Evolutionary conservation across 1,140 invertebrate genomes (phyloP), one percentile per base, ranked within the genome.

Genomic region (Teleopsis dalmanni): DNA sequence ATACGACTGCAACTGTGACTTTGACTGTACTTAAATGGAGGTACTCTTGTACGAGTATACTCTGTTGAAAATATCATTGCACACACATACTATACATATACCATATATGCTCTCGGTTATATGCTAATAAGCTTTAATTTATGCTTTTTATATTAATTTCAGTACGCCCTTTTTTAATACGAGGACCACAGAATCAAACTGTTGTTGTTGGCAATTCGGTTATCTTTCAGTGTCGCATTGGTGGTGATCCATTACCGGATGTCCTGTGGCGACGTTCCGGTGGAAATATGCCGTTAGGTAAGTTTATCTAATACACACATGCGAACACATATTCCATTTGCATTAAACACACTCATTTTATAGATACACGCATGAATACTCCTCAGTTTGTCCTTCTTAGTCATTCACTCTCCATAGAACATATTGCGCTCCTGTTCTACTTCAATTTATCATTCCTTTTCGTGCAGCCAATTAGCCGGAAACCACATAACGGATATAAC

Each of bases 141-240:
- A 42, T 25, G 14, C 19, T 52, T 25, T 22, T 31, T 13, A 4
- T 51, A 9, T n/a, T 53, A 25, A 37, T 50, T 62, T 14, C 74
- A 88, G 85, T 87, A 49, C 87, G 87, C 63, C 88, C 89, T 13
- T 87, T 82, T 66, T 80, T 91, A 61, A 81, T 88, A 45, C 79
- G 80, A 57, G 80, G 83, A 0, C 88, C 89, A 1, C 78, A 85
- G 65, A 85, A 91, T 64, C 75, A 83, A 23, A 81, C 80, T 11
- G 80, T 81, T 2, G 72, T 86, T 22, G 80, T 82, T 31, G 83
- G 83, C 36, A 78, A 81, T 21, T 84, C 81, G 25, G 87, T 88
- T 21, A 84, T 83, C 10, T 84, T 93, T 64, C 81, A 87, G 56
- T 95, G 91, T 68, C 73, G 75, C 44, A 82, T 84, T 52, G 83